Evolutionary conservation across 2,888 invertebrate species (phyloP).

Genomic region (Gortyna flavago): DNA sequence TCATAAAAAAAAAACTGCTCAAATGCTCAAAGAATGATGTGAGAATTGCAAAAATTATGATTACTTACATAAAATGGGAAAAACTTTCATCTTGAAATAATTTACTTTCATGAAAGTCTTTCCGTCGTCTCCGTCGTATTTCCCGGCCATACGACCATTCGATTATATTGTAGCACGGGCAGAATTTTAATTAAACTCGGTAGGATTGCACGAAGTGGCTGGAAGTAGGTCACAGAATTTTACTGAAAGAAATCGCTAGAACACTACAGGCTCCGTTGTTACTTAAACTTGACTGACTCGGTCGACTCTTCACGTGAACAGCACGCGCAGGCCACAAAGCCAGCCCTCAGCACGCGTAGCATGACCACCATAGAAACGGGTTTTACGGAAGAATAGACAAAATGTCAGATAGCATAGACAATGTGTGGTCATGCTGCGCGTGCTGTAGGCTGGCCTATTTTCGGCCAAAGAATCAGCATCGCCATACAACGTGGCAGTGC

Average conservation of each 20-base stretch:
- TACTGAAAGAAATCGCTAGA: not conserved
- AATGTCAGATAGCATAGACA: no score
- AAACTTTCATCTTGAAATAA: not conserved
- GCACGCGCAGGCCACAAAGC: no score
- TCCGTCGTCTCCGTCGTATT: not conserved
- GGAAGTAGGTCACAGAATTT: not conserved
- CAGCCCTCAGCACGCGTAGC: not conserved
- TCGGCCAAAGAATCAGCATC: no score
- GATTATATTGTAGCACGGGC: not conserved
- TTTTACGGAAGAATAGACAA: no score
- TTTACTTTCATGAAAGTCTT: not conserved
- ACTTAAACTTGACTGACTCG: not conserved
- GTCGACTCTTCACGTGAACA: not conserved
- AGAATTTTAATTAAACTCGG: constrained; percentile 11
- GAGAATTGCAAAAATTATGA: not conserved
- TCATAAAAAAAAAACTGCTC: not conserved
- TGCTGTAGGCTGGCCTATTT: no score
- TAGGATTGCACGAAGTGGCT: not conserved
- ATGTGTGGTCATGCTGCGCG: no score
- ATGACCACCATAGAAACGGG: not conserved
- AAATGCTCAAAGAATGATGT: not conserved
- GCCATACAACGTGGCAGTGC: no score
- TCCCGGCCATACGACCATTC: not conserved
- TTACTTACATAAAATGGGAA: not conserved
- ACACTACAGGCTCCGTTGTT: not conserved